Base-by-base conservation (phyloP, 2,113 vertebrate genomes). In the Tapirus terrestris region DNA sequence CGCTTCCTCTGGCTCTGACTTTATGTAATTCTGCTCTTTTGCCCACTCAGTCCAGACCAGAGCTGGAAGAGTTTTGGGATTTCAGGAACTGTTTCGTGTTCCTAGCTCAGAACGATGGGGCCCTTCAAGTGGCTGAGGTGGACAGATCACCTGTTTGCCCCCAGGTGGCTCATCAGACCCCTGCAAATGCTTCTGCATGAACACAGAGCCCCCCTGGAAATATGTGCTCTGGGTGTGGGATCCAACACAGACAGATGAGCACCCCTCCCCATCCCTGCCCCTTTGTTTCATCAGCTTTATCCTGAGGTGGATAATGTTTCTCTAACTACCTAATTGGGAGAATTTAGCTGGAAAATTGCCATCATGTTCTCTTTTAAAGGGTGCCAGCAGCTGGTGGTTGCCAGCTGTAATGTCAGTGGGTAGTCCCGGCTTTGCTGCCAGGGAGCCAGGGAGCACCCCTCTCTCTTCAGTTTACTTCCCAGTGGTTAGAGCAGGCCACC, bases 251-350 rank as follows among this genome's bases (percentile, higher is more conserved):
- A 89, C 43, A 79, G 58, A 60, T 80, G 45, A 73, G 77, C 77
- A 11, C n/a, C 31, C 89, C 56, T 56, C 77, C 70, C 36, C 17
- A 9, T 14, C 77, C 23, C 80, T 61, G 29, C 89, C 75, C 53
- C 75, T 87, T 77, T 89, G 10, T 91, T 97, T 97, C 81, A 97
- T 89, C 84, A 67, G 33, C 89, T 68, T 70, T 93, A 70, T 96
- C 97, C 98, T 93, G 72, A 92, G 95, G n/a, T 93, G 89, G 96
- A 92, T 98, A 94, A 97, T 98, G 96, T 97, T 98, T 90, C 97
- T 76, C 80, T 68, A 58, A 94, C 90, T 97, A 84, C 96, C 97
- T 96, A 95, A 97, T 80, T 97, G 96, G 96, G 72, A 98, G 97
- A 97, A 81, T 91, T 97, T 96, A 94, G 75, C 96, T 98, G 96